phyloP scores from a whole-genome alignment of 1,140 invertebrate genomes.

The Eriocheir sinensis region DNA sequence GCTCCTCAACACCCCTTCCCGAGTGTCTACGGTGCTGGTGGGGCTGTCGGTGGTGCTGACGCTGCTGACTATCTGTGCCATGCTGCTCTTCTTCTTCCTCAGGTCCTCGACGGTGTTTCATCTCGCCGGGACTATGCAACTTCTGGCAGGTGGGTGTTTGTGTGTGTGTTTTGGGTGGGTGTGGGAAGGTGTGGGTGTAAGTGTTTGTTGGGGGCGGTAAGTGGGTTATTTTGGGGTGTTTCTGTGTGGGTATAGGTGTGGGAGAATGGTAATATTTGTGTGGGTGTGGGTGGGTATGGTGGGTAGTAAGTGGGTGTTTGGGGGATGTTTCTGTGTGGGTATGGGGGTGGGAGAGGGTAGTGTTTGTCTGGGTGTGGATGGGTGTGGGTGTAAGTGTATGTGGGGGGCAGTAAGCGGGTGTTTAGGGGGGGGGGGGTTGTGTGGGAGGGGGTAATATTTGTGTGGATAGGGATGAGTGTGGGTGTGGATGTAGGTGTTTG shows the following conservation, averaged over 20 bases:
- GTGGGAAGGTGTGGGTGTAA: neutral
- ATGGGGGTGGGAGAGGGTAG: neutral
- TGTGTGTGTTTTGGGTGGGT: too few relatives aligned
- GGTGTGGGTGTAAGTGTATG: neutral
- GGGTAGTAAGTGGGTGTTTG: too few relatives aligned
- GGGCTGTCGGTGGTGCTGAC: constrained; percentile 92
- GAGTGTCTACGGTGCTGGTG: constrained; percentile 92
- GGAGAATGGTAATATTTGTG: neutral
- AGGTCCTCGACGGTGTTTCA: constrained; percentile 96
- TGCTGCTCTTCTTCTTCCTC: constrained; percentile 97
- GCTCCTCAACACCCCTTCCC: constrained; percentile 90
- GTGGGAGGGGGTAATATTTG: neutral
- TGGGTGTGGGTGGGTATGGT: neutral
- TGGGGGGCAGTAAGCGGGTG: neutral
- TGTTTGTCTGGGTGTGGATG: neutral
- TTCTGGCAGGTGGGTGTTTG: constrained; percentile 91
- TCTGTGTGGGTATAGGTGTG: neutral
- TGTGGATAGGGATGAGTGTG: neutral
- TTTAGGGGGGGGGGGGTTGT: neutral
- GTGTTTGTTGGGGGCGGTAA: too few relatives aligned
- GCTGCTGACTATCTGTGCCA: constrained; percentile 91
- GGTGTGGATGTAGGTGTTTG: neutral
- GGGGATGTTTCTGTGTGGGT: too few relatives aligned
- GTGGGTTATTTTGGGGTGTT: neutral
- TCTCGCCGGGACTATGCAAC: constrained; percentile 96